Evolutionary conservation across 2,888 invertebrate species (phyloP), one percentile per base, ranked within the genome.

Genomic region (Ochropleura leucogaster): DNA sequence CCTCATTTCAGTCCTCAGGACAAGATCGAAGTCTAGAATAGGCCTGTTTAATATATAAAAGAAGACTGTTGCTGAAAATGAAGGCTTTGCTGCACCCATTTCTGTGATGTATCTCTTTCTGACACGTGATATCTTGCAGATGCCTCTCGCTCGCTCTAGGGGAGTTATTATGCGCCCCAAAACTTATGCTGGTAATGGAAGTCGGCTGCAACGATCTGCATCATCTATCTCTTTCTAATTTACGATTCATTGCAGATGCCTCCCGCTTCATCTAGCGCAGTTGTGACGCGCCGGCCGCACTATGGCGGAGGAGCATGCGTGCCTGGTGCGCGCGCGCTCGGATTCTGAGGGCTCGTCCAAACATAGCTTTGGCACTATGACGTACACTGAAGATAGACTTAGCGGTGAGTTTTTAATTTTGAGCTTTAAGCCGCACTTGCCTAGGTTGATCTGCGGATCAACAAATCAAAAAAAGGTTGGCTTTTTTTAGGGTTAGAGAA

Each of bases 241-340:
- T 14, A 0, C 12, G 0, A 8, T 46, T 63, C 62, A 16, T 66
- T 89, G 1, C 92, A 95, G 95, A 95, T 95, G 95, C 91, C 89
- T 90, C 87, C 85, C 84, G 85, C 78, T 74, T 51, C 72, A 59
- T 77, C 72, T 85, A 82, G 85, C 75, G 75, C 84, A 46, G 68
- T 81, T 51, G 79, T 83, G 76, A 72, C 71, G 85, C 68, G 72
- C 57, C 59, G 30, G 46, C 79, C 77, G 88, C 91, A 96, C 88
- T 90, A 97, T 97, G 96, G 94, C 96, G 91, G 97, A 97, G 92
- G 97, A 97, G 94, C 97, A 97, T 89, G 97, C 97, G 93, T 97
- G 97, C 93, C 94, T 97, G 79, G 97, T 97, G 92, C 96, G 96
- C 89, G 93, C 96, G 53, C 94, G 95, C 88, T 96, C 97, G 66